A percentile compares a stretch with the other conserved stretches of the same genome.
These are phyloP conservation scores for Standfussiana lucernea DNA, from an alignment of 2,888 invertebrate genomes.

Conservation along the genomic window DNA sequence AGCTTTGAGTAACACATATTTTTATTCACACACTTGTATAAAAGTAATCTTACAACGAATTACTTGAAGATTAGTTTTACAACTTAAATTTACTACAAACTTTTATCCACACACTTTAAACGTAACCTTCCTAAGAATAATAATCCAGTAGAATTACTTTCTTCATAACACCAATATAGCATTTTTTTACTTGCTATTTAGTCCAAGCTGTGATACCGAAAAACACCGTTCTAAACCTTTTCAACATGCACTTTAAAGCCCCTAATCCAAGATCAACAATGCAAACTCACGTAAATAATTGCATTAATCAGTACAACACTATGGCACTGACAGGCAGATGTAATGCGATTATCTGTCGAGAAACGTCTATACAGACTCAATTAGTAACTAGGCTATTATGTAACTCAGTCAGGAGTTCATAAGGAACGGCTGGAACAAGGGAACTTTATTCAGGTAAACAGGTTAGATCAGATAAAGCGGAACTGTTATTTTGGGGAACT, in stretches of 20 bases:
- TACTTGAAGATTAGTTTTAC: not conserved
- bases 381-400: conserved; percentile 63
- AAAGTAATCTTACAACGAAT: not conserved
- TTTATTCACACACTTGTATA: not conserved
- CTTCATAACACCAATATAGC: not conserved
- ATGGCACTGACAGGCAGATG: conserved; percentile 37
- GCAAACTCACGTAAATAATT: conserved; percentile 43
- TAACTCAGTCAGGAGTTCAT: conserved; percentile 60
- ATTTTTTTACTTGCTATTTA: no score
- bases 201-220: not conserved
- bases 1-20: not conserved
- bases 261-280: conserved; percentile 24
- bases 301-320: conserved; percentile 48
- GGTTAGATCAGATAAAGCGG: conserved; percentile 13
- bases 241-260: not conserved
- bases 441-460: conserved; percentile 45
- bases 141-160: not conserved
- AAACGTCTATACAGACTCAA: conserved; percentile 67
- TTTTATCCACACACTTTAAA: not conserved
- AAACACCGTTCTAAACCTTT: not conserved
- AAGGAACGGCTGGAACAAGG: conserved; percentile 29
- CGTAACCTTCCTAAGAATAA: not conserved
- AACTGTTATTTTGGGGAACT: conserved; percentile 36
- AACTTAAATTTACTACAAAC: not conserved
- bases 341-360: conserved; percentile 64